Percentiles rank a stretch among this genome's conserved stretches.
Conservation (phyloP, 2,888 invertebrate genomes). For the Noctuana brunneofusca region DNA sequence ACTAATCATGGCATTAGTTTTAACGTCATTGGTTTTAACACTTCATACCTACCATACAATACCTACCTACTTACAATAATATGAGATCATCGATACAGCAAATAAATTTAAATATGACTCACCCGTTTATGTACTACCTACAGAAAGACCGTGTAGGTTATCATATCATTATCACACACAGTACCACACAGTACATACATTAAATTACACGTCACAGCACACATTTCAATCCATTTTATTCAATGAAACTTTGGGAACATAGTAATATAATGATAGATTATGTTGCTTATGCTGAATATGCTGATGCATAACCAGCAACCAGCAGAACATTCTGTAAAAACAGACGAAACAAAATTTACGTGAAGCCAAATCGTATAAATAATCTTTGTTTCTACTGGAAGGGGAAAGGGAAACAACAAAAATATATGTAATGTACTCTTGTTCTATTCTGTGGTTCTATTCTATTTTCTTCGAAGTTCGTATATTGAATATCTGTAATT, state of each 20-base stretch:
- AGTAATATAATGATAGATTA: not conserved
- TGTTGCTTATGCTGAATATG: conserved; percentile 8
- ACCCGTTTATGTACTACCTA: conserved; percentile 71
- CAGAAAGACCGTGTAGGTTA: conserved; percentile 79
- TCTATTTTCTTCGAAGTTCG: conserved; percentile 39
- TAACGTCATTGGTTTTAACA: conserved; percentile 28
- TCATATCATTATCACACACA: conserved; percentile 75
- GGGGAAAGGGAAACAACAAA: conserved; percentile 67
- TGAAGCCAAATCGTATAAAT: conserved; percentile 36
- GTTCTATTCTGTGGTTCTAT: conserved; percentile 17
- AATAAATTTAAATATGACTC: conserved; percentile 84
- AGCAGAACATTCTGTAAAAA: conserved; percentile 33
- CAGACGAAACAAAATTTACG: conserved; percentile 17
- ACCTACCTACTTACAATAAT: conserved; percentile 51
- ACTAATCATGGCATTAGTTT: conserved; percentile 42
- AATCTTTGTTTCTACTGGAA: conserved; percentile 47
- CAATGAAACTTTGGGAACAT: conserved; percentile 31
- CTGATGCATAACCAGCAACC: conserved; percentile 31
- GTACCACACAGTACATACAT: conserved; percentile 52
- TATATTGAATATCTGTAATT: conserved; percentile 65
- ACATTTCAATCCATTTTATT: conserved; percentile 53
- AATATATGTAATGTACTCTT: too few species aligned
- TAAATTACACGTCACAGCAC: conserved; percentile 49
- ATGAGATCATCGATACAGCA: conserved; percentile 82
- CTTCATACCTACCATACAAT: conserved; percentile 35